Percentiles rank a stretch among this genome's conserved stretches.
phyloP scores from a whole-genome alignment of 92 coral and sea anemone species.

The Porites cylindrica region DNA sequence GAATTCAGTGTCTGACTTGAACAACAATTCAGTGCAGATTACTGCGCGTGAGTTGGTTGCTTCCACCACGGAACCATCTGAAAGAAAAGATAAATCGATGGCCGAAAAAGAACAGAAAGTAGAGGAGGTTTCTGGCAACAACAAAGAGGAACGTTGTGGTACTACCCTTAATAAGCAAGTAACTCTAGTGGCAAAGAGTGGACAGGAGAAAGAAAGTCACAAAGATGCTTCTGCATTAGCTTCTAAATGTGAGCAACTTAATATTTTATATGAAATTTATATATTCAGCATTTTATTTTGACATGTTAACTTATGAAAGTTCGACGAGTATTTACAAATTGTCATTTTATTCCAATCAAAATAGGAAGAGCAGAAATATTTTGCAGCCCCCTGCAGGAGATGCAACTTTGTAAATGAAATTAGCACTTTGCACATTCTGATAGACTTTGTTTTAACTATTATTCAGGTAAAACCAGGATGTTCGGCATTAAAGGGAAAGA shows the following conservation, averaged over 20 bases:
- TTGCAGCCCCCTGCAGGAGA: neutral
- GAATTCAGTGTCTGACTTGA: neutral
- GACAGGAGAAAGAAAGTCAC: neutral
- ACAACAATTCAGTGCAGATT: neutral
- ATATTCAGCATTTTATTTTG: too few species aligned
- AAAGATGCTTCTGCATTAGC: neutral
- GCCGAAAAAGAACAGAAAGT: neutral
- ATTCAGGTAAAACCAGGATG: slow-evolving; percentile 43
- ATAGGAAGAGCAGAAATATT: neutral
- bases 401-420: neutral
- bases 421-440: too few species aligned
- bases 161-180: neutral
- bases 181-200: neutral
- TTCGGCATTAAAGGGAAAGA: slow-evolving; percentile 38
- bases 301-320: too few species aligned
- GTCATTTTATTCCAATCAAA: too few species aligned
- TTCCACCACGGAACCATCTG: neutral
- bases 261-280: neutral
- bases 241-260: slow-evolving; percentile 14
- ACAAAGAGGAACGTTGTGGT: neutral
- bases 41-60: neutral
- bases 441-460: neutral
- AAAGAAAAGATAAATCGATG: neutral
- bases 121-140: neutral
- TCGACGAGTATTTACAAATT: too few species aligned